phyloP scores from a whole-genome alignment of 37 sponge, comb jelly and placozoan species.

The Diacarnus erythraeanus region DNA sequence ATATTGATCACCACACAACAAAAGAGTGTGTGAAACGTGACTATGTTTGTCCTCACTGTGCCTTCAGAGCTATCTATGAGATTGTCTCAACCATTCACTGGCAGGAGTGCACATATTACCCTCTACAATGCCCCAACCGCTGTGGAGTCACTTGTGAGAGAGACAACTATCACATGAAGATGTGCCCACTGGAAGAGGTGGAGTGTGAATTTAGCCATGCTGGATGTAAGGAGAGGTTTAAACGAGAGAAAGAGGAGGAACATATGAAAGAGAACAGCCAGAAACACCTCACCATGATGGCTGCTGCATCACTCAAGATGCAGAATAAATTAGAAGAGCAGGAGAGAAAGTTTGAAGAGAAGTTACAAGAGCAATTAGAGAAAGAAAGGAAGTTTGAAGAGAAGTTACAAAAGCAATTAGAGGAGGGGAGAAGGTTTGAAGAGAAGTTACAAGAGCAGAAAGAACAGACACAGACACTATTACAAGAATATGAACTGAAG shows the following conservation, averaged over 20 bases:
- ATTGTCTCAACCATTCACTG: constrained; percentile 2
- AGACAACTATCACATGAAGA: constrained; percentile 2
- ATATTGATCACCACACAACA: no score
- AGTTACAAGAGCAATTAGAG: not conserved
- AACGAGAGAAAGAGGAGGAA: not conserved
- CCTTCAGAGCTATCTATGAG: constrained; percentile 15
- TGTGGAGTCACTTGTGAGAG: constrained; percentile 20
- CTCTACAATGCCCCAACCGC: constrained; percentile 35
- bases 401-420: not conserved
- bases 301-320: not conserved
- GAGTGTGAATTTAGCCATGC: constrained; percentile 34
- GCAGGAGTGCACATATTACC: constrained; percentile 14
- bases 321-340: not conserved
- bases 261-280: not conserved
- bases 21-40: no score
- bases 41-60: constrained; percentile 28
- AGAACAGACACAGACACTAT: no score
- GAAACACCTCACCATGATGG: constrained; percentile 1
- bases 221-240: not conserved
- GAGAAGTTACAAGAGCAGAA: not conserved
- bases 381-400: not conserved
- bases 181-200: constrained; percentile 25
- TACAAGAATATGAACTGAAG: no score
- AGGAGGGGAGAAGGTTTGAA: not conserved
- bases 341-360: not conserved